Base-by-base conservation (phyloP, 2,888 invertebrate species). In the Platypus cylindrus region DNA sequence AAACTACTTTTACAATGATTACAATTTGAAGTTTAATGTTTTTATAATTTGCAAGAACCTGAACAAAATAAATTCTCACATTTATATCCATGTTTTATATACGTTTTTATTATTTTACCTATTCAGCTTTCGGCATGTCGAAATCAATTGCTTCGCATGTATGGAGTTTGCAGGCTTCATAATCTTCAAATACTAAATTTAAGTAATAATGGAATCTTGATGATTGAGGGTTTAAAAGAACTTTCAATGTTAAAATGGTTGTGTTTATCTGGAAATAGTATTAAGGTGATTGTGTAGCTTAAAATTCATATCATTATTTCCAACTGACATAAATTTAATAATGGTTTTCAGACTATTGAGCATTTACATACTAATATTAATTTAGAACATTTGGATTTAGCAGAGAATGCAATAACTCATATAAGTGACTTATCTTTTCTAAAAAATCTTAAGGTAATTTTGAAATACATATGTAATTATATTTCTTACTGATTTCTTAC, bases 221-320 rank as follows among this genome's bases (percentile, higher is more conserved):
- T 82, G 37, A 87, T 91, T 52, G 91, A 93, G 61, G 91, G 90
- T 7, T 65, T 91, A 9, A 85, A 85, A 58, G 86, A 89, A 40
- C 69, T 93, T 45, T 67, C 73, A 33, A 78, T 83, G 53, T 67
- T 93, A 39, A 78, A 78, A 54, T 79, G 80, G 54, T 67, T 93
- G 32, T 85, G 86, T 62, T 66, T 93, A 36, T 75, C 82, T 62
- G 85, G 84, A 43, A 93, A 93, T 64, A 89, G 82, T 54, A 84
- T 93, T 50, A 91, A 91, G 69, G 76, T 75, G 32, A 41, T 35
- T 37, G 31, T n/a, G n/a, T n/a, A n/a, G n/a, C 17, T 37, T n/a
- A n/a, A n/a, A n/a, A n/a, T 41, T 35, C 17, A 26, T 28, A 39
- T 34, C 15, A 2, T 13, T 13, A 13, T 15, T 13, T 26, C 12